Evolutionary conservation across 2,888 invertebrate genomes (phyloP), one percentile per base, ranked within the genome.

Genomic region (Plebejus melissa): DNA sequence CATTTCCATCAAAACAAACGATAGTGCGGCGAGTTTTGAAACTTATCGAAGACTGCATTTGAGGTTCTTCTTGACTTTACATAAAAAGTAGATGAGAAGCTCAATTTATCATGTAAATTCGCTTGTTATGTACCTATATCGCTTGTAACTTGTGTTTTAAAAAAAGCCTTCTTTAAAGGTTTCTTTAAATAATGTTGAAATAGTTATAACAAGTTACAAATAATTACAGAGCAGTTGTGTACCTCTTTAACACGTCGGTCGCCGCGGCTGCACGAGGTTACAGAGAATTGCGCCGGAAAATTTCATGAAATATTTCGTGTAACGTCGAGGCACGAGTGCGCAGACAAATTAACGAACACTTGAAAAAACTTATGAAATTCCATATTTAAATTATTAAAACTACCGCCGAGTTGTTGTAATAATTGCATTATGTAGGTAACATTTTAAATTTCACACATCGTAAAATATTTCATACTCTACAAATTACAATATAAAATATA

Each of bases 261-360:
- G 58, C 58, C 3, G 16, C n/a, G 16, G 5, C 57, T 4, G 57
- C 7, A 7, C 16, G 22, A 7, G 54, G 54, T 16, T 16, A 16
- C 60, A 60, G 28, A 60, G 28, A 60, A 60, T 28, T 60, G 22
- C 60, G 60, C 0, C 28, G 11, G 28, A 60, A 9, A 28, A 11
- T 60, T 60, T 60, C 28, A 22, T 60, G 76, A 76, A 79, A 79
- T 77, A 77, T 79, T 79, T 78, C 69, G 77, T 74, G 46, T 38
- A 74, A 32, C 60, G 60, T 28, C 60, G 60, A 58, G 58, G 22
- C 58, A 22, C 22, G 58, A 60, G 60, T 11, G 60, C 28, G 60
- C 60, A 60, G 60, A 28, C 28, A 60, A 60, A 60, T 11, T 60
- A 60, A 60, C 28, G 28, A 60, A 60, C 60, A 28, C 60, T 60